Conservation (phyloP, 2,888 invertebrate species). For the Eulithis testata region DNA sequence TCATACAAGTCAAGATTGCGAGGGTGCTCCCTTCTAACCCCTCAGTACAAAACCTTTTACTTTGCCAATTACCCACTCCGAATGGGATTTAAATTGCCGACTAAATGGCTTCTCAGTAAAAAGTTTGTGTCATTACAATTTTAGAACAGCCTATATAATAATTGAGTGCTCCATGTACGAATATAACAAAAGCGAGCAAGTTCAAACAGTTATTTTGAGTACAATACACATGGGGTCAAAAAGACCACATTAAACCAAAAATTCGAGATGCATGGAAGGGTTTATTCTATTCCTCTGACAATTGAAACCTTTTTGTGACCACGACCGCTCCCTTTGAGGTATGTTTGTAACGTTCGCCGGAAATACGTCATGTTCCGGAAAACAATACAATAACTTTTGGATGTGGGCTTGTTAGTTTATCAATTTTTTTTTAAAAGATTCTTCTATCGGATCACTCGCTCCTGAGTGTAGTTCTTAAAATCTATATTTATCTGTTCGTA, state of each 20-base stretch:
- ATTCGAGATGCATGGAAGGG: constrained; percentile 25
- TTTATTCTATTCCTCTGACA: constrained; percentile 24
- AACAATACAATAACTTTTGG: constrained; percentile 21
- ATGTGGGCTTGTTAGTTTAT: constrained; percentile 17
- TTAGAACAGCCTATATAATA: neutral
- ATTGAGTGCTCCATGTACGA: neutral
- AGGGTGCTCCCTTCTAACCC: no score
- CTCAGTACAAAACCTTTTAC: no score
- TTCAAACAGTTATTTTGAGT: constrained; percentile 12
- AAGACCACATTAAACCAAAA: constrained; percentile 22
- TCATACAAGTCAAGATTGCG: no score
- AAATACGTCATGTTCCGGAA: constrained; percentile 21
- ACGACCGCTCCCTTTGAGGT: constrained; percentile 32
- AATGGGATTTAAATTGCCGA: no score
- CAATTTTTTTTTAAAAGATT: neutral
- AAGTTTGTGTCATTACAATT: no score
- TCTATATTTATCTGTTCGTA: no score
- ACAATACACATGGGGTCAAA: constrained; percentile 22
- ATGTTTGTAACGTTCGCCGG: constrained; percentile 19
- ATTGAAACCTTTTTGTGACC: constrained; percentile 35
- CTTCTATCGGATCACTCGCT: no score
- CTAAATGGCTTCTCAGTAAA: no score
- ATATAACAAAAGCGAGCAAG: constrained; percentile 1
- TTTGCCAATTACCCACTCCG: no score
- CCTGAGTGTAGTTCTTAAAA: no score